Percentiles rank a stretch among this genome's conserved stretches.
Evolutionary conservation across 2,113 vertebrate genomes (phyloP).

Genomic region (Aegotheles bennettii): DNA sequence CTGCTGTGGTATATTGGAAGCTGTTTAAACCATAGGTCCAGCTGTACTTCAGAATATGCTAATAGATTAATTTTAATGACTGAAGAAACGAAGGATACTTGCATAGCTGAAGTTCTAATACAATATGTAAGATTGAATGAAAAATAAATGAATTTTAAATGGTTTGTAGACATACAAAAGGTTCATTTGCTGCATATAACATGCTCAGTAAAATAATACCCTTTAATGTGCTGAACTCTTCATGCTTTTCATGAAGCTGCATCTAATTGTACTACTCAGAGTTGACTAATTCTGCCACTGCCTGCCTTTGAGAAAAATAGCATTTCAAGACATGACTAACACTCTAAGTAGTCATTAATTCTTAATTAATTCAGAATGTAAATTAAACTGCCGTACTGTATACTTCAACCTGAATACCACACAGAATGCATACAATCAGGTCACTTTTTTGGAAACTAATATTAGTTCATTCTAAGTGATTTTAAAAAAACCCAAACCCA

Average conservation of each 20-base stretch:
- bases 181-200: slow-evolving; percentile 7
- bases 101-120: background rate
- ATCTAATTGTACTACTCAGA: slow-evolving; percentile 56
- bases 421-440: background rate
- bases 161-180: slow-evolving; percentile 41
- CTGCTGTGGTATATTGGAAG: background rate
- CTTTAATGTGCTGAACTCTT: slow-evolving; percentile 55
- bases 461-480: background rate
- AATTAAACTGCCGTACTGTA: slow-evolving; percentile 61
- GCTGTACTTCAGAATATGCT: background rate
- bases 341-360: slow-evolving; percentile 67
- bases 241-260: slow-evolving; percentile 12
- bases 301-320: slow-evolving; percentile 56
- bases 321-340: slow-evolving; percentile 67
- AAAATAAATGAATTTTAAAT: slow-evolving; percentile 56
- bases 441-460: slow-evolving; percentile 25
- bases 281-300: slow-evolving; percentile 58
- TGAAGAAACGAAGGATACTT: background rate
- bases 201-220: slow-evolving; percentile 52
- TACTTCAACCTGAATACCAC: slow-evolving; percentile 38
- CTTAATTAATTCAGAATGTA: slow-evolving; percentile 71
- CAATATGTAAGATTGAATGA: slow-evolving; percentile 28
- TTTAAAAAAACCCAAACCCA: background rate
- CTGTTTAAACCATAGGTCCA: background rate
- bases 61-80: background rate